A percentile compares a stretch with the other conserved stretches of the same genome.
Conservation (phyloP, 2,797 vertebrate species). For the Amblyopsis hoosieri region DNA sequence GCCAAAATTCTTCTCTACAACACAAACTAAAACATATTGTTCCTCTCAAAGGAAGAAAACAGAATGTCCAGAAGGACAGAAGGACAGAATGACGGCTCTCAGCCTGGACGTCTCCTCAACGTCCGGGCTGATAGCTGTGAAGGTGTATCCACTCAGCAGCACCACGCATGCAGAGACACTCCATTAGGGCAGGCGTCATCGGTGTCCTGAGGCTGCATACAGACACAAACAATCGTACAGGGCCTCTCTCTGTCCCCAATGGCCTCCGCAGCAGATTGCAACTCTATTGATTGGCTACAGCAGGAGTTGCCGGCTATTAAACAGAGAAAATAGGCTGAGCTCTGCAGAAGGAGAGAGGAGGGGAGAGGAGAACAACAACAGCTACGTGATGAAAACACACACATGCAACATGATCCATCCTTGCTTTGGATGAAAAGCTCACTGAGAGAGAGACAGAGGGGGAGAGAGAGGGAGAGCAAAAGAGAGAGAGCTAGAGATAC, state of each 20-base stretch:
- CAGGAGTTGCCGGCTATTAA: slow-evolving; percentile 42
- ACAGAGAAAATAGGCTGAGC: slow-evolving; percentile 32
- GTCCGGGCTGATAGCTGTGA: too few relatives aligned
- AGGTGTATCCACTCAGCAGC: too few relatives aligned
- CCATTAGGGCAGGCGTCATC: background rate
- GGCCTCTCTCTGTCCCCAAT: slow-evolving; percentile 31
- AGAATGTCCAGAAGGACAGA: too few relatives aligned
- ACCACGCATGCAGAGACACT: background rate
- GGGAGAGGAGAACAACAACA: slow-evolving; percentile 29
- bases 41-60: too few relatives aligned
- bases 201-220: background rate
- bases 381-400: slow-evolving; percentile 41
- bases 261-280: slow-evolving; percentile 39
- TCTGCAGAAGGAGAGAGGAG: background rate
- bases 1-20: too few relatives aligned
- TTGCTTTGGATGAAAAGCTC: slow-evolving; percentile 35
- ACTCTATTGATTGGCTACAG: slow-evolving; percentile 56
- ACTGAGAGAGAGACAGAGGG: background rate
- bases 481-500: background rate
- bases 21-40: too few relatives aligned
- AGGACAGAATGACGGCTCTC: too few relatives aligned
- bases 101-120: too few relatives aligned
- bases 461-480: background rate
- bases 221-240: background rate
- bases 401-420: slow-evolving; percentile 39